Evolutionary conservation across 2,888 invertebrate species (phyloP).

Genomic region (Pandemis heparana): DNA sequence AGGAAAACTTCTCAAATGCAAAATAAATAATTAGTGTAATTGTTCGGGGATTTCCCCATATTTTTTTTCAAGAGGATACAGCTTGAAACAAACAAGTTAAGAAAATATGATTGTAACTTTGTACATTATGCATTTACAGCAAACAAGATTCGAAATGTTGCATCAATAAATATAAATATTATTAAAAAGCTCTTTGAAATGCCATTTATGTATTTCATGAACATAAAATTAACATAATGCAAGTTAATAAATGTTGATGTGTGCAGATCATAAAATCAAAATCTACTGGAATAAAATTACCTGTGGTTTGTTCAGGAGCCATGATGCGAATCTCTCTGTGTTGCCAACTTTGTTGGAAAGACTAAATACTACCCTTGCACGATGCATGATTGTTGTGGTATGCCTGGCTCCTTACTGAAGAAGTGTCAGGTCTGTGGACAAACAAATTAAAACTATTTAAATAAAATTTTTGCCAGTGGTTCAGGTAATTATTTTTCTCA

Average conservation of each 20-base stretch:
- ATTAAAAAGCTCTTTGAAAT: too few relatives aligned
- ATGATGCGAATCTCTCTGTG: conserved; percentile 91
- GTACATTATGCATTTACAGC: conserved; percentile 47
- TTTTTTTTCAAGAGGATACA: background rate
- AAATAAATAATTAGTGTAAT: background rate
- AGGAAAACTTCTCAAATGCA: background rate
- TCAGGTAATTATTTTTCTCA: too few relatives aligned
- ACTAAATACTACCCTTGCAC: conserved; percentile 91
- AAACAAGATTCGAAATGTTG: too few relatives aligned
- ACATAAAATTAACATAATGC: too few relatives aligned
- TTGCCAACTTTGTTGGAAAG: conserved; percentile 87
- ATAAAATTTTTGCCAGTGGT: background rate
- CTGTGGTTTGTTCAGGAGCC: conserved; percentile 89
- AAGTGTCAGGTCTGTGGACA: conserved; percentile 67
- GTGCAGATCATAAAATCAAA: too few relatives aligned
- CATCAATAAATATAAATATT: too few relatives aligned
- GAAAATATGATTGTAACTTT: background rate
- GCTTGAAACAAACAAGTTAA: background rate
- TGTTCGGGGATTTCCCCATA: background rate
- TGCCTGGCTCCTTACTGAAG: conserved; percentile 52
- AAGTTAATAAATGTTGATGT: too few relatives aligned
- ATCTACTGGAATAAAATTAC: conserved; percentile 51
- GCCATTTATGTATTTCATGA: too few relatives aligned
- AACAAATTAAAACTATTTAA: conserved; percentile 38
- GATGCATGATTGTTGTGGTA: conserved; percentile 87